Percentiles rank a stretch among this genome's conserved stretches.
These are phyloP conservation scores for Gnathonemus echidnorhynchus DNA, from an alignment of 2,113 vertebrate genomes.

Conservation along the genomic window DNA sequence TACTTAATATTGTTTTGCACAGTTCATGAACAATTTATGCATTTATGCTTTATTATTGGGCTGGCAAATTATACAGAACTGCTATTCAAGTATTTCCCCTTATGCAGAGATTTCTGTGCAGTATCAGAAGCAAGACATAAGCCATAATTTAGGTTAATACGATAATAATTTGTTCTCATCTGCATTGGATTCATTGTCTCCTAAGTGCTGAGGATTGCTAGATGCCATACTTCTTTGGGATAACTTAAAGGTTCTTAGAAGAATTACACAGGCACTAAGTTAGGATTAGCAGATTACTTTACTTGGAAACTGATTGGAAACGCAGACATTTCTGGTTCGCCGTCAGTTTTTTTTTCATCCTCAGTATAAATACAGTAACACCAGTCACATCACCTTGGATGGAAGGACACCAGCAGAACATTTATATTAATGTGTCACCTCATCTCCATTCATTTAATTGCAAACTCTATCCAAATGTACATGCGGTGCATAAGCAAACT, in stretches of 20 bases:
- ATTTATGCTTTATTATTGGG: not conserved
- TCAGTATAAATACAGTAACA: not conserved
- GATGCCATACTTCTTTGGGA: not conserved
- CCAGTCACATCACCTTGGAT: not conserved
- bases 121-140: not conserved
- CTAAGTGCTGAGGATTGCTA: not conserved
- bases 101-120: not conserved
- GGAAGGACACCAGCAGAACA: not conserved
- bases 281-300: conserved; percentile 7
- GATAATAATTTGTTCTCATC: not conserved
- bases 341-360: not conserved
- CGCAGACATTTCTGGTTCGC: not conserved
- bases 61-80: not conserved
- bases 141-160: not conserved
- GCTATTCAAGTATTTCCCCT: not conserved
- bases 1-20: not conserved
- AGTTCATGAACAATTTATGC: not conserved
- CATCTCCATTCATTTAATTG: conserved; percentile 1
- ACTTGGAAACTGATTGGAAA: not conserved
- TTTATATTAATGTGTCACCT: conserved; percentile 3
- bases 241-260: not conserved
- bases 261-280: not conserved
- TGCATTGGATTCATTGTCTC: not conserved
- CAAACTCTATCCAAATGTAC: conserved; percentile 3
- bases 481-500: not conserved